phyloP scores from a whole-genome alignment of 2,113 vertebrate species.

The Ammodytes marinus region DNA sequence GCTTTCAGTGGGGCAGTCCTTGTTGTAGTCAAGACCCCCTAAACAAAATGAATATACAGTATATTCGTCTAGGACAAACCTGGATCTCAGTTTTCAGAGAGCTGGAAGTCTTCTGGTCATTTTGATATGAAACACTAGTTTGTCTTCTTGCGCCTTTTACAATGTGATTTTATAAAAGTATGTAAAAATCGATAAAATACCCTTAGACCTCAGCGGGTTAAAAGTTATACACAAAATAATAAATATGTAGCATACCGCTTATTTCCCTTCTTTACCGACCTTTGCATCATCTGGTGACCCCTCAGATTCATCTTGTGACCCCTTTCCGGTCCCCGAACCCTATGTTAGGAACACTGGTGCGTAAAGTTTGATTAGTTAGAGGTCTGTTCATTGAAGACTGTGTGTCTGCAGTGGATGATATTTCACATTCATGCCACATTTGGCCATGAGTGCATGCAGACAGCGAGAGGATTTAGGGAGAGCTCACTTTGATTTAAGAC shows the following conservation, averaged over 20 bases:
- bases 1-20: too few relatives aligned
- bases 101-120: too few relatives aligned
- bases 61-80: too few relatives aligned
- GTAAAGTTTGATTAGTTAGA: background rate
- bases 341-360: background rate
- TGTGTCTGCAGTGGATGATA: background rate
- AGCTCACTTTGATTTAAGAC: background rate
- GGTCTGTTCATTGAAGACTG: background rate
- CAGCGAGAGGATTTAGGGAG: background rate
- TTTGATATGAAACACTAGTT: too few relatives aligned
- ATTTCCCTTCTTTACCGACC: background rate
- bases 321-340: background rate
- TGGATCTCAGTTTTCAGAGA: too few relatives aligned
- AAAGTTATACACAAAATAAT: background rate
- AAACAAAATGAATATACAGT: too few relatives aligned
- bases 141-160: too few relatives aligned
- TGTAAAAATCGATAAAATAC: too few relatives aligned
- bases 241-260: too few relatives aligned
- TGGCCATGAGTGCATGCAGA: background rate
- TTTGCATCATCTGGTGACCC: background rate
- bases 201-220: too few relatives aligned
- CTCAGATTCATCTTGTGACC: background rate
- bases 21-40: too few relatives aligned
- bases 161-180: too few relatives aligned
- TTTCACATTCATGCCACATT: background rate